Evolutionary conservation across 2,888 invertebrate species (phyloP).

Genomic region (Ctena decussata): DNA sequence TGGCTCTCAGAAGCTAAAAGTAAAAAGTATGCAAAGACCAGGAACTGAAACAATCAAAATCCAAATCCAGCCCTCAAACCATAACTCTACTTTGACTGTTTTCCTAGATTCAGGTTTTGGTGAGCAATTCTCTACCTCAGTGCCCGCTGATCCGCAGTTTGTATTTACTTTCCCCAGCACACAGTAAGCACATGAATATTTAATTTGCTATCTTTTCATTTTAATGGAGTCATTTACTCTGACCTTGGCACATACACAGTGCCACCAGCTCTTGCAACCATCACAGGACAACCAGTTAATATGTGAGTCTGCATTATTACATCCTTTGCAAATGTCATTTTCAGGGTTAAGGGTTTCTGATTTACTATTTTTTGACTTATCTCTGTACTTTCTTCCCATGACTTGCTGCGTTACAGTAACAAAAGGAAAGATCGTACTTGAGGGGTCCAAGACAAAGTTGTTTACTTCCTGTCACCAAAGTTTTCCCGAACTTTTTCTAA

Average conservation of each 20-base stretch:
- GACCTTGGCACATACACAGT: not conserved
- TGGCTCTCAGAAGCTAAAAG: too few relatives aligned
- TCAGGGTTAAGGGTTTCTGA: not conserved
- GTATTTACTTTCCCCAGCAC: not conserved
- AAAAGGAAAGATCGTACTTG: not conserved
- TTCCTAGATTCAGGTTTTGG: too few relatives aligned
- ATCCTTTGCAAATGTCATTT: not conserved
- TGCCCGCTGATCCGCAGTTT: not conserved
- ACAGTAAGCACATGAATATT: not conserved
- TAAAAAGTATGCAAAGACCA: too few relatives aligned
- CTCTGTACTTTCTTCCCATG: too few relatives aligned
- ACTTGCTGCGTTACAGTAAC: not conserved
- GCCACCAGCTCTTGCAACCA: not conserved
- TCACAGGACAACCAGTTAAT: not conserved
- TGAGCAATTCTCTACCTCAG: too few relatives aligned
- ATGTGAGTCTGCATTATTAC: not conserved
- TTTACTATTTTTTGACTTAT: too few relatives aligned
- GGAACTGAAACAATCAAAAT: too few relatives aligned
- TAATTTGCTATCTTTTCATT: not conserved
- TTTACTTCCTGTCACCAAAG: not conserved
- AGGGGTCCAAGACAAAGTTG: not conserved
- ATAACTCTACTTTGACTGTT: too few relatives aligned
- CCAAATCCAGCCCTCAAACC: too few relatives aligned
- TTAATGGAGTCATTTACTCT: not conserved
- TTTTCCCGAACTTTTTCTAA: not conserved